Percentiles rank a stretch among this genome's conserved stretches.
Conservation (phyloP, 1,140 invertebrate genomes). For the Zaprionus gabonicus region DNA sequence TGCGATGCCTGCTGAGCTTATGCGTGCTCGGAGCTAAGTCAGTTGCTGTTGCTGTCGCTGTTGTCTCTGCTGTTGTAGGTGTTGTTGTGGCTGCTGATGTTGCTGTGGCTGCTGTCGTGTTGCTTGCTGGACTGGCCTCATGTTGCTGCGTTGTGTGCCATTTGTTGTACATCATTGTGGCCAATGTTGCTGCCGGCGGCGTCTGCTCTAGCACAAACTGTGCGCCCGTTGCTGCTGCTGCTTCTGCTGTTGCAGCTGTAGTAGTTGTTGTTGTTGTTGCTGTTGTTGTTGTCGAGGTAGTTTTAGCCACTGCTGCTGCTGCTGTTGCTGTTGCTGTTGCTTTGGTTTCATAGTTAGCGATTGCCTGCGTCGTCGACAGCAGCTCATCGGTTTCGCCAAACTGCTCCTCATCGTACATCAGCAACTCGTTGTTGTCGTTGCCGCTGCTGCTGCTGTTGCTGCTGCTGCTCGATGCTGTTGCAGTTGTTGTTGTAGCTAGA, state of each 20-base stretch:
- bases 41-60: constrained; percentile 39
- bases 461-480: constrained; percentile 6
- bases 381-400: constrained; percentile 46
- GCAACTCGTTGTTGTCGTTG: constrained; percentile 58
- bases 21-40: constrained; percentile 45
- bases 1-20: constrained; percentile 43
- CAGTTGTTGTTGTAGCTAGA: constrained; percentile 25
- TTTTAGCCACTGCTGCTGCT: constrained; percentile 41
- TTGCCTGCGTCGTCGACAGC: constrained; percentile 35
- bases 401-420: constrained; percentile 66
- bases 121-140: constrained; percentile 24
- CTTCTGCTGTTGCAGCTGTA: constrained; percentile 44
- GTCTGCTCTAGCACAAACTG: constrained; percentile 69
- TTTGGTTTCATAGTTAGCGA: constrained; percentile 68
- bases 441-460: constrained; percentile 48
- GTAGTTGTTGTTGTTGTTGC: constrained; percentile 42
- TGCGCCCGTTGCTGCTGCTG: constrained; percentile 26
- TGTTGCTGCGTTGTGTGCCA: constrained; percentile 59
- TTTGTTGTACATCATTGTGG: constrained; percentile 53
- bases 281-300: constrained; percentile 41
- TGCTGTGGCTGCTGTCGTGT: constrained; percentile 31
- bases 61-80: constrained; percentile 24
- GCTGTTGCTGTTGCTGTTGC: constrained; percentile 55
- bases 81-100: constrained; percentile 32
- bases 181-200: constrained; percentile 56